Conservation (phyloP, 2,888 invertebrate species). For the Sarcophaga rosellei region DNA sequence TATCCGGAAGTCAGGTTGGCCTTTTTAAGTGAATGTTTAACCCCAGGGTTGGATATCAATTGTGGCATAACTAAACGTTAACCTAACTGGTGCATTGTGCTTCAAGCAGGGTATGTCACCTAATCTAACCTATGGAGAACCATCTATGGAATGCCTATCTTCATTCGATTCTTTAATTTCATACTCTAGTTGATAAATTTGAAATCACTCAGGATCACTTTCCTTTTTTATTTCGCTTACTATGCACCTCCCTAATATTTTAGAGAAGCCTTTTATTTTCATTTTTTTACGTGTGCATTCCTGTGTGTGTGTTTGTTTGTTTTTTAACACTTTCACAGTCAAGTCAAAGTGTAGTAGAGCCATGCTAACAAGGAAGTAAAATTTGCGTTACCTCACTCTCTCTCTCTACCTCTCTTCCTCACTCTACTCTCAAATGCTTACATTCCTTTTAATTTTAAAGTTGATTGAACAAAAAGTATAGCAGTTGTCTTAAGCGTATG, state of each 20-base stretch:
- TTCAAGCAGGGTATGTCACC: too few relatives aligned
- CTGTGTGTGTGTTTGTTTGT: conserved; percentile 12
- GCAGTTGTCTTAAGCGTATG: background rate
- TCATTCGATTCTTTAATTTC: too few relatives aligned
- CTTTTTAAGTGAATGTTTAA: too few relatives aligned
- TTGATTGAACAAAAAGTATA: background rate
- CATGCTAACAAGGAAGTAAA: conserved; percentile 66
- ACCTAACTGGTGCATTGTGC: too few relatives aligned
- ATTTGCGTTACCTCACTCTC: background rate
- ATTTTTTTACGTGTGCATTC: background rate
- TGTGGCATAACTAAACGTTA: too few relatives aligned
- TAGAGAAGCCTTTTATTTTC: conserved; percentile 23
- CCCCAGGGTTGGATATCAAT: too few relatives aligned
- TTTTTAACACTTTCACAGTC: conserved; percentile 65
- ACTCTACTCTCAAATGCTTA: too few relatives aligned
- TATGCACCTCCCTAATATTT: background rate
- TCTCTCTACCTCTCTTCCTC: background rate
- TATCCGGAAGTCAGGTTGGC: too few relatives aligned
- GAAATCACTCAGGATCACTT: too few relatives aligned
- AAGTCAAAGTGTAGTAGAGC: conserved; percentile 57
- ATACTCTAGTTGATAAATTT: too few relatives aligned
- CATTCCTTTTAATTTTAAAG: background rate
- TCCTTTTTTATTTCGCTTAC: background rate
- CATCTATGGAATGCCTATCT: too few relatives aligned
- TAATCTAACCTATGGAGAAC: too few relatives aligned